Conservation (phyloP, 2,797 vertebrate species). For the Sarcophilus harrisii region DNA sequence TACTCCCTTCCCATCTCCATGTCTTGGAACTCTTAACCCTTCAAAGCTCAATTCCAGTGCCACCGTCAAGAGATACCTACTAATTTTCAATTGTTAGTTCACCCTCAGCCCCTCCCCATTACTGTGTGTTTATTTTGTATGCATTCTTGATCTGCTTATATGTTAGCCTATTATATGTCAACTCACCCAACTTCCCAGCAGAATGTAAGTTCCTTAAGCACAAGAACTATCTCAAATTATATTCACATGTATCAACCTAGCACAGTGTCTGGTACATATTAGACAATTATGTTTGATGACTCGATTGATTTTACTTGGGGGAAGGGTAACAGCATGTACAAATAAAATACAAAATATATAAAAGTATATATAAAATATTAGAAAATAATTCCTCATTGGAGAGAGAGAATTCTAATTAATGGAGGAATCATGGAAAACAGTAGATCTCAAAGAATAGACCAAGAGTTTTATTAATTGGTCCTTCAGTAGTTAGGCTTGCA, state of each 20-base stretch:
- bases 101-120: too few species aligned
- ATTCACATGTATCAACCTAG: background rate
- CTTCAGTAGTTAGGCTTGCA: background rate
- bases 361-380: background rate
- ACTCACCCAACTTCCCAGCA: background rate
- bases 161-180: background rate
- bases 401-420: background rate
- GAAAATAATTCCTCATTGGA: background rate
- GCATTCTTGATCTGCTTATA: too few species aligned
- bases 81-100: too few species aligned
- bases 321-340: background rate
- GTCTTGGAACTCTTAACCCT: background rate
- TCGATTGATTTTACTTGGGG: background rate
- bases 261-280: background rate
- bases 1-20: background rate
- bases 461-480: background rate
- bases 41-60: too few species aligned
- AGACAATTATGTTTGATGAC: background rate
- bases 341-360: background rate
- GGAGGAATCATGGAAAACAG: background rate
- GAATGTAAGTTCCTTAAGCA: background rate
- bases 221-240: background rate
- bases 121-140: too few species aligned
- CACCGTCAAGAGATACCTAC: too few species aligned
- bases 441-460: background rate